Evolutionary conservation across 1,140 invertebrate genomes (phyloP), one percentile per base, ranked within the genome.

Genomic region (Doryteuthis pealeii): DNA sequence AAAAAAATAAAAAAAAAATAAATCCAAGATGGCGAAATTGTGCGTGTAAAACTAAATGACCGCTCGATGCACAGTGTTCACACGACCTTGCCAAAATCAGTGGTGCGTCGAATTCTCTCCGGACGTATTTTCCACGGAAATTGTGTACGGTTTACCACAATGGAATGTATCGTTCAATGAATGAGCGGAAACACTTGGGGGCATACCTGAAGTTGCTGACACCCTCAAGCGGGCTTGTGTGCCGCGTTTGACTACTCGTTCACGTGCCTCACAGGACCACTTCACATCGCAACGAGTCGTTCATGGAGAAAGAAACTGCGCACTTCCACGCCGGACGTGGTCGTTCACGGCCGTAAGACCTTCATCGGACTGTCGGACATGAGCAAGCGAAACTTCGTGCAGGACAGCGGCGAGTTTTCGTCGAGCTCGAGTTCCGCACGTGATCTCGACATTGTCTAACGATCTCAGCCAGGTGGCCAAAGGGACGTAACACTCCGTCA

Each of bases 81-180:
- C 86, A 1, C 87, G 74, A 73, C 83, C 15, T 69, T 87, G 40
- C 86, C 86, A 18, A 78, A 78, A 22, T 80, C 79, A 10, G 76
- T 86, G 5, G 66, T 82, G 3, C 71, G 78, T 45, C n/a, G 84
- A 85, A 66, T 82, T 79, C 62, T 78, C 81, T 30, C 84, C 79
- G n/a, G 83, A 84, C 49, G 73, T 81, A 10, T 81, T 93, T 45
- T 93, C 92, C 76, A 94, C 94, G 87, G 94, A 95, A 83, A 93
- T 95, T 85, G 91, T 92, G 33, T 95, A 93, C 87, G 93, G 94
- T 12, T 93, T 94, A 84, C 94, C 95, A 82, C 90, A 91, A 88
- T 96, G 94, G 94, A 93, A 93, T n/a, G 92, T 95, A 71, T 93
- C 93, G 2, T 94, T 95, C 86, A 92, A n/a, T 92, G 0, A 90